Evolutionary conservation across 2,888 invertebrate genomes (phyloP).

Genomic region (Dicranocentrus wangi): DNA sequence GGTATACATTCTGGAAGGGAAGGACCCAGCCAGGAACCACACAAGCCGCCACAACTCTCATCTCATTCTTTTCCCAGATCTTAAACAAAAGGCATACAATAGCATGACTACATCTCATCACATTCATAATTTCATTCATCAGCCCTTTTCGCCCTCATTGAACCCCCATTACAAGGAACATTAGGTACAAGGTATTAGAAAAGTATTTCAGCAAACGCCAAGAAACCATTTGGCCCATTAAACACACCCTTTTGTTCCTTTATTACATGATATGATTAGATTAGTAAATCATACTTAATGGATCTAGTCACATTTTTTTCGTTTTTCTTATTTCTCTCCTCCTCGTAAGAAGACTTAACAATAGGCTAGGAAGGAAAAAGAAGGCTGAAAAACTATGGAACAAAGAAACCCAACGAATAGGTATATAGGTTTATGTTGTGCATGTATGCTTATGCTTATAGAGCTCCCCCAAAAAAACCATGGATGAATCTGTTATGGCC

Average conservation of each 20-base stretch:
- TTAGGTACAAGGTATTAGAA: slow-evolving; percentile 49
- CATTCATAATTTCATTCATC: slow-evolving; percentile 68
- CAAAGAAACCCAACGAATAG: slow-evolving; percentile 1
- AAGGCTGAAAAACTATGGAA: slow-evolving; percentile 5
- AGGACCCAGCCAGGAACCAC: neutral
- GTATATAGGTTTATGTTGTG: no score
- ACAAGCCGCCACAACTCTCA: neutral
- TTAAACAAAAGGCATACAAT: slow-evolving; percentile 56
- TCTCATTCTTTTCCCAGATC: slow-evolving; percentile 18
- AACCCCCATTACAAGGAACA: slow-evolving; percentile 42
- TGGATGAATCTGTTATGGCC: no score
- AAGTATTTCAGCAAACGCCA: slow-evolving; percentile 57
- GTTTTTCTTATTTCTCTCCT: slow-evolving; percentile 22
- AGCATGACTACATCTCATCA: slow-evolving; percentile 73
- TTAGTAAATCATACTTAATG: slow-evolving; percentile 65
- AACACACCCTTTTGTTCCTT: slow-evolving; percentile 71
- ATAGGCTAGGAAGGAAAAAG: no score
- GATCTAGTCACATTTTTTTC: slow-evolving; percentile 45
- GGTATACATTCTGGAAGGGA: no score
- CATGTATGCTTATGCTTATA: no score
- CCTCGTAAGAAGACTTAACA: neutral
- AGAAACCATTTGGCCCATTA: slow-evolving; percentile 70
- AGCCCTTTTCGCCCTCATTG: slow-evolving; percentile 62
- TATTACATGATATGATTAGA: slow-evolving; percentile 66
- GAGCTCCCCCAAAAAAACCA: no score